Percentiles rank a stretch among this genome's conserved stretches.
Conservation (phyloP, 2,888 invertebrate species). For the Herminia tarsipennalis region DNA sequence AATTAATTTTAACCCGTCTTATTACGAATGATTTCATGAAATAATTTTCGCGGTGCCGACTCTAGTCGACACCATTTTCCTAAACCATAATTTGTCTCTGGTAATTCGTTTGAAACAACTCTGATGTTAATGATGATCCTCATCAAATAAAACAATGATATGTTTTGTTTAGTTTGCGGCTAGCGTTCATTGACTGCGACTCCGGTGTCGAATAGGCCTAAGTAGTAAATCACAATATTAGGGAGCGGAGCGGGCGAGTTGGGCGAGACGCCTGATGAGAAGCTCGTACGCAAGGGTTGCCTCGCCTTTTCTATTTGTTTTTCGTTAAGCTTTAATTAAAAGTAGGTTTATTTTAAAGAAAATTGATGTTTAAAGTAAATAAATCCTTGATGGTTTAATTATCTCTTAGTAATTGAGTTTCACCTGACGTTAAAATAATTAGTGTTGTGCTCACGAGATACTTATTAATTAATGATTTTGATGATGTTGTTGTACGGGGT, state of each 20-base stretch:
- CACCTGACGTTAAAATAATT: constrained; percentile 76
- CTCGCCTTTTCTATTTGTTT: constrained; percentile 78
- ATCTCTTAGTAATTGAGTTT: constrained; percentile 83
- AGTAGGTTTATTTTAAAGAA: constrained; percentile 83
- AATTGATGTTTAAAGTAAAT: constrained; percentile 83
- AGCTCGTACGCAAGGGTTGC: constrained; percentile 72
- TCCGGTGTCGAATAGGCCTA: constrained; percentile 33
- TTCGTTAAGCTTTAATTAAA: constrained; percentile 84
- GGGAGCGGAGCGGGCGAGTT: constrained; percentile 46
- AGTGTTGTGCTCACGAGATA: constrained; percentile 58
- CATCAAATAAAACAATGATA: constrained; percentile 15
- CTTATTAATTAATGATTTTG: constrained; percentile 59
- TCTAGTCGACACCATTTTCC: constrained; percentile 16
- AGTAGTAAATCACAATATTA: constrained; percentile 51
- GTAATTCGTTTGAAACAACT: constrained; percentile 6
- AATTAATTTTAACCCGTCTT: constrained; percentile 81
- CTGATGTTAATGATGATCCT: constrained; percentile 6
- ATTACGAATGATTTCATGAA: constrained; percentile 66
- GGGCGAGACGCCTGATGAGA: constrained; percentile 20
- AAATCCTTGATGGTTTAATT: constrained; percentile 83
- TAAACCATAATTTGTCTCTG: constrained; percentile 15
- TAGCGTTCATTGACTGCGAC: constrained; percentile 2
- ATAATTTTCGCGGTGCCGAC: constrained; percentile 44
- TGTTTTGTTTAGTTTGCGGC: constrained; percentile 29
- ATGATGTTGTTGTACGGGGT: constrained; percentile 42